A percentile compares a stretch with the other conserved stretches of the same genome.
Evolutionary conservation across 53 echinoderm and acorn worm genomes (phyloP).

Genomic region (Echinometra lucunter): DNA sequence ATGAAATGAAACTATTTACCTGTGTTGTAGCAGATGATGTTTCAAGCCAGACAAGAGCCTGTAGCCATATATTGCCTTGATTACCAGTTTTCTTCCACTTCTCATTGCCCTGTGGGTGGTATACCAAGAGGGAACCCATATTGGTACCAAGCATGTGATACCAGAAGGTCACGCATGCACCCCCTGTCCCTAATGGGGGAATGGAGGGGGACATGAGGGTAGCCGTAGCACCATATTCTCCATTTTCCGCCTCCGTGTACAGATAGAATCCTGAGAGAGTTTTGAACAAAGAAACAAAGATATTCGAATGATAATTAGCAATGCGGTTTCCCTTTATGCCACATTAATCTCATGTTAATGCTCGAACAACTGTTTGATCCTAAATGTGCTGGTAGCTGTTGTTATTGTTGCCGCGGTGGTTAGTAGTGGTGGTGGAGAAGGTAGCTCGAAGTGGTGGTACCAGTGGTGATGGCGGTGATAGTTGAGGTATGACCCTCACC

Average conservation of each 20-base stretch:
- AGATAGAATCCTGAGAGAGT: neutral
- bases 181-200: neutral
- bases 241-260: neutral
- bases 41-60: neutral
- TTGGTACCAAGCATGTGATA: constrained; percentile 86
- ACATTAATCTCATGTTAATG: too few relatives aligned
- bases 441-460: too few relatives aligned
- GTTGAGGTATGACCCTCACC: too few relatives aligned
- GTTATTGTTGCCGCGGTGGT: too few relatives aligned
- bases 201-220: neutral
- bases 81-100: neutral
- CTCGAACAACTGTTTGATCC: too few relatives aligned
- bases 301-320: too few relatives aligned
- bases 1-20: neutral
- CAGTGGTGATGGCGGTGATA: too few relatives aligned
- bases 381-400: too few relatives aligned
- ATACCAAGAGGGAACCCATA: neutral
- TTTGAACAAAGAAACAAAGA: neutral
- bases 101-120: neutral
- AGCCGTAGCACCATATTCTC: neutral
- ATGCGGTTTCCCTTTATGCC: too few relatives aligned
- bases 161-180: constrained; percentile 74
- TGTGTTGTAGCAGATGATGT: neutral
- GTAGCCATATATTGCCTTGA: constrained; percentile 30
- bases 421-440: too few relatives aligned